Base-by-base conservation (phyloP, 2,113 vertebrate species). In the Amphiprion percula region DNA sequence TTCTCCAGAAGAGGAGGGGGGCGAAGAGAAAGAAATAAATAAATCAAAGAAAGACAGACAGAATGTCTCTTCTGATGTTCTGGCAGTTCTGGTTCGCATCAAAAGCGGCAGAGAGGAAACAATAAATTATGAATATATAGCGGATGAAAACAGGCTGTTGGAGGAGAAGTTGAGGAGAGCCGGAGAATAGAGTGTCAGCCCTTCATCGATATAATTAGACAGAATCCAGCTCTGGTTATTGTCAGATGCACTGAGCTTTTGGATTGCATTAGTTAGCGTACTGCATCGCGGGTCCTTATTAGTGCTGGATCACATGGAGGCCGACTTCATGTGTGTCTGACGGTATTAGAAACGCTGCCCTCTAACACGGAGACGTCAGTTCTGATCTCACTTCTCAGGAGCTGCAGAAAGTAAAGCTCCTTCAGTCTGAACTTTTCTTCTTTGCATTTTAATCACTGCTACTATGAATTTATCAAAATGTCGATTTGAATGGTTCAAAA, bases 71-170 rank as follows among this genome's bases (percentile, higher is more conserved):
- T 71, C 39, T 74, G 62, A 72, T 65, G 58, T 68, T 84, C 68
- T 80, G 77, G 52, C 65, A 44, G 61, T 68, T 86, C 69, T 80
- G 70, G 76, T 74, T 87, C 70, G 74, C 50, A 82, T 87, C 68
- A 82, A 64, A 81, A 28, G 61, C 77, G 67, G 37, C 77, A 33
- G n/a, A 52, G 44, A 66, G 77, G 75, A 75, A 75, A 75, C 80
- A 41, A 82, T 87, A 61, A 87, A 83, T 88, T 73, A 88, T 88
- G 75, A 71, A 88, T 80, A 60, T 37, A 54, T 65, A 65, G 69
- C 4, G 0, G 65, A 37, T 47, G 58, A 79, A 1, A 85, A 74
- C 59, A 37, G 74, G 64, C 60, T 66, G 74, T 8, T 24, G 7
- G 54, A 67, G 67, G 4, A 60, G 80, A 47, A 83, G 49, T 6